Base-by-base conservation (phyloP, 2,797 vertebrate species). In the Megaceryle alcyon region DNA sequence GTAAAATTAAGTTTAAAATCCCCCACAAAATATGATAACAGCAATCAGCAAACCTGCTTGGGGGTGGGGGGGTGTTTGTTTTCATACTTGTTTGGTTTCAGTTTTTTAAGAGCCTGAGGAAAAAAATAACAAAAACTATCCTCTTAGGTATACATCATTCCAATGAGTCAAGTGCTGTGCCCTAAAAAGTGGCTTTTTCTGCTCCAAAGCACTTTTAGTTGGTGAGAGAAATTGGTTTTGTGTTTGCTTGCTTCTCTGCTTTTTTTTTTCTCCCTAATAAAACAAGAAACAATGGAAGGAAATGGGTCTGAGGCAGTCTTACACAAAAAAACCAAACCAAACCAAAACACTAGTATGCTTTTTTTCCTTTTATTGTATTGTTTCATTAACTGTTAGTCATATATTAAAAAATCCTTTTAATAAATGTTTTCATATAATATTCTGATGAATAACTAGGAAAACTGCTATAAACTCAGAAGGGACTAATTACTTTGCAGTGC, bases 261-360 rank as follows among this genome's bases (percentile, higher is more conserved):
- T 18, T 10, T 28, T 53, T 43, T 56, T 41, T 66, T 76, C 39
- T 12, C 39, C 46, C 73, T 84, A 1, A 1, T 92, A 68, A 86
- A 91, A 66, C 60, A 66, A 76, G 71, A 35, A 91, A 95, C 92
- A 95, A 92, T 94, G 69, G 61, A 51, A 93, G 88, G 94, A 96
- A 96, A 72, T 78, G 63, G 88, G 76, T 83, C 82, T 68, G 69
- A 71, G 76, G 61, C 53, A 10, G 57, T 90, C 76, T 63, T 93
- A 66, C 6, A 77, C 13, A 29, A 66, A 81, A 64, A 70, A 73
- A 80, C 4, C 15, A 22, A 46, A 21, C 20, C 51, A 44, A 31
- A 61, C 73, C 61, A 60, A 73, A 82, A 46, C 6, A 13, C 60
- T 33, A 12, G 6, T 51, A 57, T 79, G 49, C 63, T 0, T 70